Percentiles rank a stretch among this genome's conserved stretches.
These are phyloP conservation scores for Lichenostomus cassidix DNA, from an alignment of 2,113 vertebrate genomes.

Conservation along the genomic window DNA sequence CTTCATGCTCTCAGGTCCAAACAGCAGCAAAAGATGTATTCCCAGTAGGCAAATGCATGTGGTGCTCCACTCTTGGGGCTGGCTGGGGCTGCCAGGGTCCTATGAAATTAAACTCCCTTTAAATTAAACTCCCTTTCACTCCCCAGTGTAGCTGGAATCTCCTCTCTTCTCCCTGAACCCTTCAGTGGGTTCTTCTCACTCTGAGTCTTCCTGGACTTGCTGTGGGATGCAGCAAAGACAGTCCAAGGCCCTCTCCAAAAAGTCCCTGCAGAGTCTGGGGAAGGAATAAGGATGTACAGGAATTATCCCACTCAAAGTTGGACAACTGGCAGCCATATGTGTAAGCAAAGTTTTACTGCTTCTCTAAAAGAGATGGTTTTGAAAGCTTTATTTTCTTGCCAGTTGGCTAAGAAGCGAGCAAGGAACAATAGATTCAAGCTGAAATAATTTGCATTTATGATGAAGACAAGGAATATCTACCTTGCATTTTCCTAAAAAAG, in stretches of 20 bases:
- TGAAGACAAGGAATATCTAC: slow-evolving; percentile 85
- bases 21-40: neutral
- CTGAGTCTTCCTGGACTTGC: fast-evolving
- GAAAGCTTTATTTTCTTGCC: slow-evolving; percentile 77
- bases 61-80: neutral
- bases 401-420: slow-evolving; percentile 71
- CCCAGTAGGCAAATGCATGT: neutral
- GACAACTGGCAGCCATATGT: slow-evolving; percentile 41
- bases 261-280: neutral
- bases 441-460: slow-evolving; percentile 87
- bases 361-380: slow-evolving; percentile 41
- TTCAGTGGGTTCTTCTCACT: neutral
- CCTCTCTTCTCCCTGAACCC: neutral
- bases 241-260: neutral
- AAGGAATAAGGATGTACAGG: neutral
- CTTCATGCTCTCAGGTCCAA: neutral
- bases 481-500: slow-evolving; percentile 83
- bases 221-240: neutral
- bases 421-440: slow-evolving; percentile 81
- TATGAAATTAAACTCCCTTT: no score
- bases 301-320: neutral
- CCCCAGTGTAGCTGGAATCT: neutral
- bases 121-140: no score
- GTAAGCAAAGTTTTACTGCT: slow-evolving; percentile 65
- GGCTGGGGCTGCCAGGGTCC: neutral